These are phyloP conservation scores for Megamerina dolium DNA, from an alignment of 2,888 invertebrate genomes.

Conservation along the genomic window DNA sequence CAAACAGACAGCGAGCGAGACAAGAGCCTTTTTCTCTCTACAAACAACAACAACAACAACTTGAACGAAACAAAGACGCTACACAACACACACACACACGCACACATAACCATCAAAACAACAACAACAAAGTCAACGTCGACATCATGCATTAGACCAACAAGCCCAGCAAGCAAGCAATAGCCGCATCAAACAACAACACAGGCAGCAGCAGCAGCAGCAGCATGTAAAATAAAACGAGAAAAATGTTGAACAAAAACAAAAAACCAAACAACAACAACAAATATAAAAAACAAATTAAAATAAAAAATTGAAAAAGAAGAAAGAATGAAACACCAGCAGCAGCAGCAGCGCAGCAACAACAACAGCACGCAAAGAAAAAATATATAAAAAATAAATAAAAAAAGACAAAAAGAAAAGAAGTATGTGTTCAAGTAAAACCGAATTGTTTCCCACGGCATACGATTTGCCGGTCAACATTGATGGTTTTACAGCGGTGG, in stretches of 20 bases:
- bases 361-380: slow-evolving; percentile 20
- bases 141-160: no score
- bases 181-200: not conserved
- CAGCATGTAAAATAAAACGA: slow-evolving; percentile 12
- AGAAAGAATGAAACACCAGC: slow-evolving; percentile 13
- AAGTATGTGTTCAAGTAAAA: slow-evolving; percentile 46
- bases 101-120: not conserved
- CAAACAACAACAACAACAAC: no score
- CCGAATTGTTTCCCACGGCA: slow-evolving; percentile 53
- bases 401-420: slow-evolving; percentile 27
- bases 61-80: no score
- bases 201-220: slow-evolving; percentile 18
- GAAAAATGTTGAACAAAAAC: slow-evolving; percentile 2
- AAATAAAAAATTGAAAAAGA: slow-evolving; percentile 11
- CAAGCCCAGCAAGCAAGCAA: slow-evolving; percentile 7
- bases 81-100: not conserved
- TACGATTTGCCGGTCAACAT: slow-evolving; percentile 52
- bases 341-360: slow-evolving; percentile 12
- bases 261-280: slow-evolving; percentile 6
- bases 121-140: slow-evolving; percentile 9
- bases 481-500: slow-evolving; percentile 34
- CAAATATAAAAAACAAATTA: slow-evolving; percentile 2
- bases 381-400: slow-evolving; percentile 40
- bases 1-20: no score
- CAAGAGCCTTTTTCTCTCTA: no score